Base-by-base conservation (phyloP, 1,140 invertebrate species). In the Drosophila pandora region DNA sequence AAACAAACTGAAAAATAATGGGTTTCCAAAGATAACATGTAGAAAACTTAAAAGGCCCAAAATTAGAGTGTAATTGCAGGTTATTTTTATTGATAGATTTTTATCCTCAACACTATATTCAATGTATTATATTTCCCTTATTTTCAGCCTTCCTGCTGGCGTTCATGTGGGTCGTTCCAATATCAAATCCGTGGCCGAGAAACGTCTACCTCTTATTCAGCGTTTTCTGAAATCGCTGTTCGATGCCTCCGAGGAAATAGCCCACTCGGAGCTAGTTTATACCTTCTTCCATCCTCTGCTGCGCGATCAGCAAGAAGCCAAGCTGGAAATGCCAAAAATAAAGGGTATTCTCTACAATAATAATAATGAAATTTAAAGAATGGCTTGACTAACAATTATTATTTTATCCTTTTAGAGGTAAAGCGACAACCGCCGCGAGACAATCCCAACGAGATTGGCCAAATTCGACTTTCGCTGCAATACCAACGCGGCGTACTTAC, bases 261-360 rank as follows among this genome's bases (percentile, higher is more conserved):
- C 96, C 0, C 97, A 99, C 93, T 98, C 97, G 32, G 97, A 98
- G 92, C 93, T 99, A 32, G 97, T 99, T 6, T 99, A 99, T 91
- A 99, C 98, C 1, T 99, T 99, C 93, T 99, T 99, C 92, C 98
- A 99, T 94, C 97, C 98, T 8, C 92, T 99, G 67, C 92, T 99
- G 49, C 92, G 98, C 73, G 98, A 97, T 90, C 96, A 97, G 92
- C 95, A 98, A 92, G 97, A 97, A 88, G 94, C 95, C 32, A 96
- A 93, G 28, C 62, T 92, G 62, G 88, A 92, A 63, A 90, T 92
- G 67, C 84, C 84, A 7, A 93, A 93, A 90, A 81, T 93, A n/a
- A 93, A 79, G 79, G 93, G 92, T 93, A 72, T 67, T 39, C 50
- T 17, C 22, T 2, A 8, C 2, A 2, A 17, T 5, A 17, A 4